Evolutionary conservation across 1,140 invertebrate species (phyloP).

Genomic region (Nephotettix cincticeps): DNA sequence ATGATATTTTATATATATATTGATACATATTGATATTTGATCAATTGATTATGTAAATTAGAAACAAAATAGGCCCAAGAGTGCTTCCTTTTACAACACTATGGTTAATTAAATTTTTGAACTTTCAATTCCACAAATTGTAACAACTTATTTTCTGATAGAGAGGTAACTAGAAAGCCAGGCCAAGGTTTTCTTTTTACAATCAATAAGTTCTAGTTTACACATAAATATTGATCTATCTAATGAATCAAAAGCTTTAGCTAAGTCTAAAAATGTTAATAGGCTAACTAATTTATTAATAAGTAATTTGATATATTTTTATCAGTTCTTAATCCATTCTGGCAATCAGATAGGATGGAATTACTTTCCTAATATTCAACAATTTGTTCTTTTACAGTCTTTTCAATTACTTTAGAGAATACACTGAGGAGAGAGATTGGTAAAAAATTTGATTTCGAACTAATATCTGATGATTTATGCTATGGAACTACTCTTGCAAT

Average conservation of each 20-base stretch:
- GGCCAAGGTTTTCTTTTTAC: background rate
- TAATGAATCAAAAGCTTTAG: background rate
- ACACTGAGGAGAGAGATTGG: too few relatives aligned
- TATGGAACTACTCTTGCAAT: too few relatives aligned
- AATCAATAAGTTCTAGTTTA: too few relatives aligned
- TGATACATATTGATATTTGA: background rate
- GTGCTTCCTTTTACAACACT: background rate
- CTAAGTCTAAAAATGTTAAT: too few relatives aligned
- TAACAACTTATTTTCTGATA: too few relatives aligned
- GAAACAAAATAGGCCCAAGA: background rate
- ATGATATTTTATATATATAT: background rate
- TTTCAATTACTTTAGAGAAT: too few relatives aligned
- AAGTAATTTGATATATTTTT: background rate
- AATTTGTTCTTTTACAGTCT: too few relatives aligned
- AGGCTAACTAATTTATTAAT: background rate
- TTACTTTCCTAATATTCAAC: too few relatives aligned
- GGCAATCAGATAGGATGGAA: too few relatives aligned
- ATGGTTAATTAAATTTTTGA: background rate
- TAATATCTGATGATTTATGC: too few relatives aligned
- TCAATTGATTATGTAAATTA: background rate
- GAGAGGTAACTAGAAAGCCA: background rate
- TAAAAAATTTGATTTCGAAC: too few relatives aligned
- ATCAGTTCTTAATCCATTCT: background rate
- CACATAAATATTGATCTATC: background rate
- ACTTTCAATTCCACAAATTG: too few relatives aligned